Base-by-base conservation (phyloP, 1,140 invertebrate species). In the Drosophila paulistorum region DNA sequence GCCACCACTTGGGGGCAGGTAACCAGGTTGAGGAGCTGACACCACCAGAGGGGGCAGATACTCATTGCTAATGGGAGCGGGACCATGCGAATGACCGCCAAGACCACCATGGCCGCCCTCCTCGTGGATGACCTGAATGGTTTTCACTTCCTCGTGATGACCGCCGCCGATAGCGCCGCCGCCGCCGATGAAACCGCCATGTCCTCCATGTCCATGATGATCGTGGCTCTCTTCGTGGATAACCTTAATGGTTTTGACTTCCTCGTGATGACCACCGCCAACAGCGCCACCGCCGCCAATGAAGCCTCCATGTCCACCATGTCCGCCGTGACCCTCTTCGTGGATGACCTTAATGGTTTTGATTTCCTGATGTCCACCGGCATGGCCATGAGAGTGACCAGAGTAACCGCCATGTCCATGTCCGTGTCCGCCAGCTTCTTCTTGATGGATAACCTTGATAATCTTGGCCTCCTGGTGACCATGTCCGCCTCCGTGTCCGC, bases 341-440 rank as follows among this genome's bases (percentile, higher is more conserved):
- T 91, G 90, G 60, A 91, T 91, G 7, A 91, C 90, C 60, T 90
- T 86, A 14, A 91, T 80, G 17, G 75, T 86, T 48, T 91, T 91
- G 1, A 91, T 77, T 20, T 84, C 77, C 39, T 77, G 68, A 7
- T 78, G 71, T 30, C 74, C 77, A 13, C 64, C 80, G 30, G 61
- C 72, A 10, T 61, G 73, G 13, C 68, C 79, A 58, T 81, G 71
- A 0, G 48, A 45, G 51, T 71, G 55, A 7, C 70, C 85, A 7
- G 65, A 48, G 63, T 62, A 78, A 11, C 74, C 85, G 26, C 73
- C 77, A 14, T 51, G 45, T 3, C 17, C 20, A 20, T 51, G 45
- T 3, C 37, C 37, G 3, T 35, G 33, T 20, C 45, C 45, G 17
- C 72, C 57, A 6, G 17, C 17, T 51, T 23, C 45, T 23, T 51